Base-by-base conservation (phyloP, 1,140 invertebrate genomes). In the Drosophila hydei region DNA sequence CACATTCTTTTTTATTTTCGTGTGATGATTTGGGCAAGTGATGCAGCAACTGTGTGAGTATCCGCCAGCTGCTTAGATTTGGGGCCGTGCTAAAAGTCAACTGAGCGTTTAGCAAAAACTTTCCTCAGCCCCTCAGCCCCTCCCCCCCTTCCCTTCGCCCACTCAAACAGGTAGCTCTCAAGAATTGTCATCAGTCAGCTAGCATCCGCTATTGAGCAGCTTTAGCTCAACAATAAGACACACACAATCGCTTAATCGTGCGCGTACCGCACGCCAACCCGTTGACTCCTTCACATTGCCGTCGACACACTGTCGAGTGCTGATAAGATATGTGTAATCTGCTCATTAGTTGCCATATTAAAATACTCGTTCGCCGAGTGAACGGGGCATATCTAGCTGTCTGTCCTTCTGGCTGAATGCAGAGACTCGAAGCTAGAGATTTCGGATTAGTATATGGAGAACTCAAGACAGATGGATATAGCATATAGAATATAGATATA, bases 21-120 rank as follows among this genome's bases (percentile, higher is more conserved):
- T 67, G 43, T 16, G 23, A 43, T 42, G 55, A 68, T 58, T 67
- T 67, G 48, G 19, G 21, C 27, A 48, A 27, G 21, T 59, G 52
- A 55, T 65, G 25, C 21, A 56, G 61, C 30, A 19, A 27, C n/a
- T 50, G 23, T 50, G 21, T 21, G 27, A 7, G 45, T 16, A 12
- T 21, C 40, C 36, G 60, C 30, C 50, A 54, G 42, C 42, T 47
- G n/a, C 14, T 19, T n/a, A 6, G 14, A 9, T 18, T 45, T 33
- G 27, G 25, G 16, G 23, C 14, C 16, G 42, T 50, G 63, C 45
- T 67, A 67, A 67, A 59, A 67, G 12, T 16, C 55, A 50, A 42
- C 23, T 48, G 18, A 50, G 45, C 63, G 55, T 67, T 50, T 40
- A 50, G 55, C 19, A 12, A 40, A 33, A 40, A 48, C 62, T 30